A percentile compares a stretch with the other conserved stretches of the same genome.
Conservation (phyloP, 2,113 vertebrate species). For the Platichthys flesus region DNA sequence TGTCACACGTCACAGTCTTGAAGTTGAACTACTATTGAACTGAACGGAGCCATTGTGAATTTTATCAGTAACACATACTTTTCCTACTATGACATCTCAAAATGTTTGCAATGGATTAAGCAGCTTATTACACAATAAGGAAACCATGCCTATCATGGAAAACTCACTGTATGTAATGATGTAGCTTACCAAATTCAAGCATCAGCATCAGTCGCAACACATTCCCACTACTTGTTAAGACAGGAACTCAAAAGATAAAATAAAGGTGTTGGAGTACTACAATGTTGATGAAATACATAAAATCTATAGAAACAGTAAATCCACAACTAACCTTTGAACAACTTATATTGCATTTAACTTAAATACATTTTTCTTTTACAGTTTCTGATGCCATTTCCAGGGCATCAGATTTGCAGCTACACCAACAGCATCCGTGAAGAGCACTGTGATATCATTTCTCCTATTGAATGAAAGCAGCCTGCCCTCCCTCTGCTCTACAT, state of each 20-base stretch:
- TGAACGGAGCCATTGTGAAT: neutral
- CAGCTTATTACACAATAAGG: neutral
- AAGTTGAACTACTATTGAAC: neutral
- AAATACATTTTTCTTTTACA: neutral
- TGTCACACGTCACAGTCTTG: no score
- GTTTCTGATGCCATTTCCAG: constrained; percentile 1
- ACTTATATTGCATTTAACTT: no score
- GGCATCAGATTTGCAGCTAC: neutral
- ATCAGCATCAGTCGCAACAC: neutral
- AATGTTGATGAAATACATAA: neutral
- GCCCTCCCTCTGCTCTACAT: neutral
- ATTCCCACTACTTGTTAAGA: neutral
- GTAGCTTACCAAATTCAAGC: neutral
- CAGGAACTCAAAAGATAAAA: neutral
- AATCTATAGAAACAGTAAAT: neutral
- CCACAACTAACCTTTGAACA: neutral
- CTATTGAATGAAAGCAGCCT: neutral
- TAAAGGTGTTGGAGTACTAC: neutral
- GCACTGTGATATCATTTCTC: constrained; percentile 1
- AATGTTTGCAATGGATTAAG: neutral
- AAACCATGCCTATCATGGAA: neutral
- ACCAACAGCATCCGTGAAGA: neutral
- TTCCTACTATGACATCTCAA: neutral
- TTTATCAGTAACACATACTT: neutral
- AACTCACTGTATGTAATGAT: neutral